phyloP scores from a whole-genome alignment of 2,888 invertebrate species.

The Eurytoma adleriae region DNA sequence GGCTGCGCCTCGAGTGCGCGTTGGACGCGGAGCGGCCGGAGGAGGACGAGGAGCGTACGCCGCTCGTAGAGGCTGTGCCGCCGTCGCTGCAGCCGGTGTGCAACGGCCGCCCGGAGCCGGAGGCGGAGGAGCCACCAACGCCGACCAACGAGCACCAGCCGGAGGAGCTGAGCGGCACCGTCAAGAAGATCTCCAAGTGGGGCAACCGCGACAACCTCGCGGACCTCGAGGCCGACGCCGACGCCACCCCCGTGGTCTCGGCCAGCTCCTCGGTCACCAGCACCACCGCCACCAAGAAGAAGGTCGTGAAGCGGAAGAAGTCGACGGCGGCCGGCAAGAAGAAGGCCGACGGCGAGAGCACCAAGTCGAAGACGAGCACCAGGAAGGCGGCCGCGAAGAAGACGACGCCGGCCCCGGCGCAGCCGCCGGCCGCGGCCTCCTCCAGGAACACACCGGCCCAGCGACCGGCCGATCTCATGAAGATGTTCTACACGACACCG shows the following conservation, averaged over 20 bases:
- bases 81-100: background rate
- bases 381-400: constrained; percentile 67
- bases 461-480: constrained; percentile 70
- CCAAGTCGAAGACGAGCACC: constrained; percentile 63
- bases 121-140: background rate
- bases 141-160: background rate
- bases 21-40: constrained; percentile 10
- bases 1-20: constrained; percentile 7
- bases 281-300: constrained; percentile 65
- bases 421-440: constrained; percentile 58
- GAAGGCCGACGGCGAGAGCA: constrained; percentile 53
- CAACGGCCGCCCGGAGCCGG: constrained; percentile 1
- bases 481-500: constrained; percentile 73
- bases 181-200: constrained; percentile 68
- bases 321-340: constrained; percentile 61
- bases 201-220: constrained; percentile 67
- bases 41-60: background rate
- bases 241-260: constrained; percentile 57
- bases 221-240: constrained; percentile 63
- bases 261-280: constrained; percentile 63
- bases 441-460: constrained; percentile 65
- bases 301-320: constrained; percentile 68
- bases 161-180: constrained; percentile 27
- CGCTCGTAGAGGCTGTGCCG: background rate
- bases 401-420: constrained; percentile 54